phyloP scores from a whole-genome alignment of 2,797 vertebrate genomes.

The Sphenopsis melanotis region DNA sequence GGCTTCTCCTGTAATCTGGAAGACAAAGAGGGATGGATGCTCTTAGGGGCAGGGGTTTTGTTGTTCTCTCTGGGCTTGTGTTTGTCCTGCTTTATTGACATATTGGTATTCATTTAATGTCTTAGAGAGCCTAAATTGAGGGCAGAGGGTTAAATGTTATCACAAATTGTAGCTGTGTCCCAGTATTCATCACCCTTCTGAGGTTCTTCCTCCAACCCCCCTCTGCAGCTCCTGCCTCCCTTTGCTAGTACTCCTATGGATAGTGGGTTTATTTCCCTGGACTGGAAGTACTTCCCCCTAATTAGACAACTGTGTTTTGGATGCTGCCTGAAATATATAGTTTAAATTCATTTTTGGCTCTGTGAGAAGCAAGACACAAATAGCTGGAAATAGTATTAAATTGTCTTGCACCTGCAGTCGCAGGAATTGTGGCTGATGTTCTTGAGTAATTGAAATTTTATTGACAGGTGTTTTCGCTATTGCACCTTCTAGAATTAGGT shows the following conservation, averaged over 20 bases:
- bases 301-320: background rate
- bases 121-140: conserved; percentile 59
- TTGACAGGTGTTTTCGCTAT: background rate
- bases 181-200: conserved; percentile 51
- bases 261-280: background rate
- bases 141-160: conserved; percentile 69
- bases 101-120: conserved; percentile 64
- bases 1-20: background rate
- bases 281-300: background rate
- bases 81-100: conserved; percentile 60
- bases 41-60: conserved; percentile 19
- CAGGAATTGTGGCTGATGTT: background rate
- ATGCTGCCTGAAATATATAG: background rate
- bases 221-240: background rate
- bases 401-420: background rate
- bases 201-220: background rate
- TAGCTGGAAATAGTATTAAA: background rate
- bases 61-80: conserved; percentile 27
- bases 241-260: background rate
- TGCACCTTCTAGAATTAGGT: background rate
- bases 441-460: background rate
- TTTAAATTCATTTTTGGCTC: background rate
- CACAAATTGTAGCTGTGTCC: conserved; percentile 65
- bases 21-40: conserved; percentile 17
- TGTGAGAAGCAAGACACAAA: background rate